Evolutionary conservation across 2,888 invertebrate genomes (phyloP).

Genomic region (Heliconius erato): DNA sequence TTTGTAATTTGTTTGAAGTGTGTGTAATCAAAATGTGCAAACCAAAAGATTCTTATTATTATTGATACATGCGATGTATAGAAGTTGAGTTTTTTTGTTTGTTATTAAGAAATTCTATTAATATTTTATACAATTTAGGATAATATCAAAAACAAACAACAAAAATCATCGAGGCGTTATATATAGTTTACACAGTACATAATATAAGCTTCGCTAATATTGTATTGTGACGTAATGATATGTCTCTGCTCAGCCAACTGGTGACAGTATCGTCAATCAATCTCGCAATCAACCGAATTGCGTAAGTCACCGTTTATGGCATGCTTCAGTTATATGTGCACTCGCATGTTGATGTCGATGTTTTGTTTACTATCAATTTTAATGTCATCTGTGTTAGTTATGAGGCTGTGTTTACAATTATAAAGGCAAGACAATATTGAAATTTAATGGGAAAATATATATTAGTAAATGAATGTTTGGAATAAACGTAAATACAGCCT

Average conservation of each 20-base stretch:
- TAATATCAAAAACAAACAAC: not conserved
- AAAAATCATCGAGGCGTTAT: not conserved
- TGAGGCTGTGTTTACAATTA: constrained; percentile 57
- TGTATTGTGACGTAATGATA: constrained; percentile 82
- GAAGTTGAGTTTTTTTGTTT: not conserved
- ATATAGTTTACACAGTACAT: not conserved
- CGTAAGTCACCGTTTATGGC: constrained; percentile 89
- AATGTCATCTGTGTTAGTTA: constrained; percentile 41
- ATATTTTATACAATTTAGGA: not conserved
- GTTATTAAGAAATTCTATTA: not conserved
- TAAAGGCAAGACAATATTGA: not conserved
- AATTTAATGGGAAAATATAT: not conserved
- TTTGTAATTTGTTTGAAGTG: not conserved
- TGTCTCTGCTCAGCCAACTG: constrained; percentile 93
- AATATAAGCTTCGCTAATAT: constrained; percentile 72
- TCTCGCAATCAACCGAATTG: constrained; percentile 96
- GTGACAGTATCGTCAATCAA: constrained; percentile 96
- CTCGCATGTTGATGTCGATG: constrained; percentile 72
- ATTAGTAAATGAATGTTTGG: not conserved
- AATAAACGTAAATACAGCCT: constrained; percentile 40
- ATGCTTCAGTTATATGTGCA: constrained; percentile 57
- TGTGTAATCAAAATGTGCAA: too few species aligned
- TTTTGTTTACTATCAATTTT: constrained; percentile 58
- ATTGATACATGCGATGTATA: too few species aligned
- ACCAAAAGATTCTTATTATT: too few species aligned